Conservation (phyloP, 2,888 invertebrate genomes). For the Steromphala cineraria region DNA sequence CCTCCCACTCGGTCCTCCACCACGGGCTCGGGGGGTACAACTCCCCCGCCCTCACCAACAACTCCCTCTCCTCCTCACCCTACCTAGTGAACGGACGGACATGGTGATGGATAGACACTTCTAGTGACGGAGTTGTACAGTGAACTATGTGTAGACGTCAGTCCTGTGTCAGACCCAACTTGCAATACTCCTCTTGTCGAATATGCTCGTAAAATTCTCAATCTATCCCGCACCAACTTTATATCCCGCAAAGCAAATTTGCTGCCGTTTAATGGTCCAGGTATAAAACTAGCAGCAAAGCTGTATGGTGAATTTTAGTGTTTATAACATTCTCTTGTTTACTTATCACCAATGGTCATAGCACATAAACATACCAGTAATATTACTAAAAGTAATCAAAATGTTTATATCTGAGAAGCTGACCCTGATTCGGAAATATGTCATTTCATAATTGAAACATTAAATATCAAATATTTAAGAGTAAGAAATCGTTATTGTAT, state of each 20-base stretch:
- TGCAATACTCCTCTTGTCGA: neutral
- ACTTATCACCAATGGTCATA: neutral
- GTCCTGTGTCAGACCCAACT: neutral
- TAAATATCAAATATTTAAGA: too few species aligned
- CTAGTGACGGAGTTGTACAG: neutral
- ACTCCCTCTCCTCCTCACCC: conserved; percentile 54
- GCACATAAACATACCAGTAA: neutral
- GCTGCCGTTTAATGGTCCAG: conserved; percentile 12
- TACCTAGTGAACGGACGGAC: conserved; percentile 65
- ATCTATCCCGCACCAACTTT: neutral
- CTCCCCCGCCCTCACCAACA: conserved; percentile 58
- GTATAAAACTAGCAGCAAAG: conserved; percentile 3
- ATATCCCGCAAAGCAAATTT: conserved; percentile 9
- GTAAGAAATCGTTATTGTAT: too few species aligned
- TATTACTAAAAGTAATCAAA: conserved; percentile 6
- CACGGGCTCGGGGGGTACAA: conserved; percentile 58
- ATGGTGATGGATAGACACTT: conserved; percentile 47
- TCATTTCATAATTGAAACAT: too few species aligned
- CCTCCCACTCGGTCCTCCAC: conserved; percentile 48
- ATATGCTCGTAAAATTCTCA: conserved; percentile 17
- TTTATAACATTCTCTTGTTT: neutral
- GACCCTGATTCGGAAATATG: too few species aligned
- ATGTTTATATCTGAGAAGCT: too few species aligned
- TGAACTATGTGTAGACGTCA: conserved; percentile 1
- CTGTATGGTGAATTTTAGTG: neutral